Evolutionary conservation across 1,140 invertebrate genomes (phyloP), one percentile per base, ranked within the genome.

Genomic region (Zaprionus ornatus): DNA sequence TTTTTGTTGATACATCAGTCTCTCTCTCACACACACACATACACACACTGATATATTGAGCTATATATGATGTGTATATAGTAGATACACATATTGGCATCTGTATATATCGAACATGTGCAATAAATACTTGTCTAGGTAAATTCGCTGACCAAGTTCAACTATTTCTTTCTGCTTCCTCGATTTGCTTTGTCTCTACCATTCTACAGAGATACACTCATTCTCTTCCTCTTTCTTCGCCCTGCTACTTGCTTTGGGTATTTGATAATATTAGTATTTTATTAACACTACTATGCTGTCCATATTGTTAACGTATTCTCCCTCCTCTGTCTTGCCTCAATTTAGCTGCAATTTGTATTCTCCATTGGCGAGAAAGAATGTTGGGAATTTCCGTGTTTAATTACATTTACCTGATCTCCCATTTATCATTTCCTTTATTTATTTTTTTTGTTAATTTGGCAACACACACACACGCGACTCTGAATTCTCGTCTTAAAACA

Each of bases 81-180:
- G 45, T n/a, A 48, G n/a, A 48, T 10, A 48, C 37, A 40, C 9
- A 32, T 32, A 32, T 32, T 32, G 29, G 37, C 17, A 56, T 45
- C 21, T 48, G 4, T 63, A 4, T 55, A 55, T 55, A 55, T 25
- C 55, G 27, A 17, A 42, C 45, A 42, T 35, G 37, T 56, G 19
- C 4, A 40, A 6, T 40, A 45, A 19, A 56, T 29, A 13, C 6
- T 23, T 45, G 48, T 15, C 37, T 32, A 48, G 25, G 61, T 48
- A 66, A 50, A 63, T 77, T 77, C 61, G 68, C 62, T 73, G 63
- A 77, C 57, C 74, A 67, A 74, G 63, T 68, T 68, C 64, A 68
- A 57, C 70, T 32, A 10, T 32, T 32, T 21, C 19, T n/a, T 12
- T 42, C 19, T 17, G n/a, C 62, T 17, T 32, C 2, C 29, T 32